Conservation (phyloP, 2,113 vertebrate species). For the Seriola rivoliana region DNA sequence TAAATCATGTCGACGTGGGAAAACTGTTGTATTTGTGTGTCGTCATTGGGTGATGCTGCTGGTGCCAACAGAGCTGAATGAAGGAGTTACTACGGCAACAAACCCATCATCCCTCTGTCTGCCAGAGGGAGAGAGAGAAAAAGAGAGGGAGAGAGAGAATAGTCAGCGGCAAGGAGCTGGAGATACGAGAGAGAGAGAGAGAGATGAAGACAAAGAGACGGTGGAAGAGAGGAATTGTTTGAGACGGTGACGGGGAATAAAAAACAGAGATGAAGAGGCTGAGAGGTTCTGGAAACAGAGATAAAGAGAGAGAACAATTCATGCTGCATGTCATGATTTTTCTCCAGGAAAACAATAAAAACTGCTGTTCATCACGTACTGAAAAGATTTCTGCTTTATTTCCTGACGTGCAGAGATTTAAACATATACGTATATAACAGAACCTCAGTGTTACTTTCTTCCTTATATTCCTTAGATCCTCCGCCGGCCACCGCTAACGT, state of each 20-base stretch:
- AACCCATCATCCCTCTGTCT: slow-evolving; percentile 91
- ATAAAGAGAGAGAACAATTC: slow-evolving; percentile 30
- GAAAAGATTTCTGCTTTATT: no score
- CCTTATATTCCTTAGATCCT: no score
- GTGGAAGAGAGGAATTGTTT: slow-evolving; percentile 10
- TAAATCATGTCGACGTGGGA: slow-evolving; percentile 95
- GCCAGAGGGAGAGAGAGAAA: slow-evolving; percentile 66
- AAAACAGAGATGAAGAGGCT: slow-evolving; percentile 19
- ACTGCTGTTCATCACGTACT: no score
- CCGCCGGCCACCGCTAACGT: no score
- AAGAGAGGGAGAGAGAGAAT: slow-evolving; percentile 43
- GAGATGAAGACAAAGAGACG: slow-evolving; percentile 53
- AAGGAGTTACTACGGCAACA: slow-evolving; percentile 98
- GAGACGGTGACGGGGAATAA: slow-evolving; percentile 16
- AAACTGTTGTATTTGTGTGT: slow-evolving; percentile 94
- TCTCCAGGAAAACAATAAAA: no score
- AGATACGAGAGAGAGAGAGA: slow-evolving; percentile 42
- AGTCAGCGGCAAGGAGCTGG: neutral
- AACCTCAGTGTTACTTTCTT: no score
- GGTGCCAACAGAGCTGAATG: slow-evolving; percentile 92
- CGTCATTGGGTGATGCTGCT: slow-evolving; percentile 91
- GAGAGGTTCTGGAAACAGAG: slow-evolving; percentile 48
- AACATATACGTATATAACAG: no score
- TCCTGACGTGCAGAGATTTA: no score
- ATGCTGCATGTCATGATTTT: no score